These are phyloP conservation scores for Fragum fragum DNA, from an alignment of 2,888 invertebrate species.

Conservation along the genomic window DNA sequence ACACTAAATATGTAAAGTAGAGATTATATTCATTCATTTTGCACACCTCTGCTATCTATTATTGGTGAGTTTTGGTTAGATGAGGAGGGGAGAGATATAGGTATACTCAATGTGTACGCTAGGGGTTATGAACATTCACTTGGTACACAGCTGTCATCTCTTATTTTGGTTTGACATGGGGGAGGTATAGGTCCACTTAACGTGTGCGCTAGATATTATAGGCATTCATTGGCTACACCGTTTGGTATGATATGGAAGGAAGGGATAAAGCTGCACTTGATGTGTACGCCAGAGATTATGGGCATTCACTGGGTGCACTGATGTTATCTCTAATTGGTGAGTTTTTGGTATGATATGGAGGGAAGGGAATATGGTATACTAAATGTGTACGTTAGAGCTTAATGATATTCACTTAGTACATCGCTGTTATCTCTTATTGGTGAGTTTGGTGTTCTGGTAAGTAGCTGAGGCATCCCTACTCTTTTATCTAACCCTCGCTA, in stretches of 20 bases:
- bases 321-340: slow-evolving; percentile 4
- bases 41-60: background rate
- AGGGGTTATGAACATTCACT: background rate
- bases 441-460: no score
- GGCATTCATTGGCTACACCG: background rate
- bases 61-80: background rate
- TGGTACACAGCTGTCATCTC: background rate
- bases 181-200: slow-evolving; percentile 32
- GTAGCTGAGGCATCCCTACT: no score
- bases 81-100: slow-evolving; percentile 31
- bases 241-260: slow-evolving; percentile 40
- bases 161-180: slow-evolving; percentile 34
- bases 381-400: no score
- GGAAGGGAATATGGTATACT: no score
- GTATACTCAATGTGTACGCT: slow-evolving; percentile 29
- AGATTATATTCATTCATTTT: background rate
- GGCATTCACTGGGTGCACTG: background rate
- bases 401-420: no score
- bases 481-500: no score
- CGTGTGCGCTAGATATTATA: slow-evolving; percentile 27
- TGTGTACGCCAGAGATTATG: slow-evolving; percentile 28
- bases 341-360: background rate
- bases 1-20: slow-evolving; percentile 27
- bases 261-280: slow-evolving; percentile 21
- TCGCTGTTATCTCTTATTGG: no score